Evolutionary conservation across 1,140 invertebrate species (phyloP).

Genomic region (Aphidius gifuensis): DNA sequence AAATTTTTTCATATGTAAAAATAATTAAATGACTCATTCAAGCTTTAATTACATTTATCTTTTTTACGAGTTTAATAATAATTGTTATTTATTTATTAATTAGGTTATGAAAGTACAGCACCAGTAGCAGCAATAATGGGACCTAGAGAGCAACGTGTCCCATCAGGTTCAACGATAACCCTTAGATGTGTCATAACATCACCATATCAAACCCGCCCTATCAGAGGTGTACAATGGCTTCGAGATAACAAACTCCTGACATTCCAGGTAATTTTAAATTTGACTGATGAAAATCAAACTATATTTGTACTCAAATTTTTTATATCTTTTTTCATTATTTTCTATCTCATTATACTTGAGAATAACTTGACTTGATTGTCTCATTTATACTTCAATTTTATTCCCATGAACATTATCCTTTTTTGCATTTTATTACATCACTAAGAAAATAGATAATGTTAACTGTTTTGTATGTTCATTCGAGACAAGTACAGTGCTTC

Average conservation of each 20-base stretch:
- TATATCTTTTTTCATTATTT: neutral
- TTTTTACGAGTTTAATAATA: too few relatives aligned
- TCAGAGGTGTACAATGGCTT: constrained; percentile 53
- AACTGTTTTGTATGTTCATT: too few relatives aligned
- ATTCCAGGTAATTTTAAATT: constrained; percentile 48
- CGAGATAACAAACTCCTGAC: constrained; percentile 54
- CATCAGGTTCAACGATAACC: constrained; percentile 52
- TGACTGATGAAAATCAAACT: constrained; percentile 10
- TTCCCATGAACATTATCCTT: neutral
- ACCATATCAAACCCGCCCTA: constrained; percentile 49
- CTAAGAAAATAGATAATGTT: too few relatives aligned
- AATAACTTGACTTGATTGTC: neutral
- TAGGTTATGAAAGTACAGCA: constrained; percentile 53
- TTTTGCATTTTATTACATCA: too few relatives aligned
- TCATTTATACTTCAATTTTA: neutral
- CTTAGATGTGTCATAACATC: constrained; percentile 54
- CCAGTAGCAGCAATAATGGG: constrained; percentile 52
- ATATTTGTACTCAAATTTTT: constrained; percentile 1
- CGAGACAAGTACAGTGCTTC: too few relatives aligned
- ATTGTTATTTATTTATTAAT: constrained; percentile 36
- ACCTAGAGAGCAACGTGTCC: constrained; percentile 50
- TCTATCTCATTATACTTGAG: neutral
- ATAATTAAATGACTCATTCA: too few relatives aligned
- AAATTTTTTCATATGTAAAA: neutral
- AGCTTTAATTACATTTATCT: too few relatives aligned